A percentile compares a stretch with the other conserved stretches of the same genome.
phyloP scores from a whole-genome alignment of 1,140 invertebrate species.

The Triops cancriformis region DNA sequence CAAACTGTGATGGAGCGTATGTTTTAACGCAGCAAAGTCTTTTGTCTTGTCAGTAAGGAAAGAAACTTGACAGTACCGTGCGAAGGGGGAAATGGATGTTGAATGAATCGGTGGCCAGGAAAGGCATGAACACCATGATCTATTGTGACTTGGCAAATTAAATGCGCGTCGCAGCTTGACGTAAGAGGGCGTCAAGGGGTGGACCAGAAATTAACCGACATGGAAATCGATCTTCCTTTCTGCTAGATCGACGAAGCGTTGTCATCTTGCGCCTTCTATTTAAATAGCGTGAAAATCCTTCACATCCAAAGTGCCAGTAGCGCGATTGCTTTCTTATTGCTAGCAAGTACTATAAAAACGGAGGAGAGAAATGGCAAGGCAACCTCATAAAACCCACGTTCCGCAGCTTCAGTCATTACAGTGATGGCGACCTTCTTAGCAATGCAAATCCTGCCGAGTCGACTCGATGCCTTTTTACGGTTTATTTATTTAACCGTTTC shows the following conservation, averaged over 20 bases:
- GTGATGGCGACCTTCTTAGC: background rate
- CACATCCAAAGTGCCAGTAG: background rate
- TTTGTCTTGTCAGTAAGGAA: background rate
- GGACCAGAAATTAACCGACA: background rate
- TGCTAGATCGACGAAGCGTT: background rate
- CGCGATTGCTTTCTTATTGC: background rate
- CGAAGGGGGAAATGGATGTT: background rate
- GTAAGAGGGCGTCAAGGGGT: background rate
- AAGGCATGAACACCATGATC: background rate
- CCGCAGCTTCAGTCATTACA: background rate
- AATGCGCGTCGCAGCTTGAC: background rate
- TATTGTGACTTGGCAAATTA: constrained; percentile 5
- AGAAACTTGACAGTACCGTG: background rate
- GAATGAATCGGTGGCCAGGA: background rate
- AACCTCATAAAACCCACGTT: background rate
- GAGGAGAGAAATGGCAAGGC: background rate
- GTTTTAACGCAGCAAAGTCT: background rate
- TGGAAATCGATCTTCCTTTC: background rate
- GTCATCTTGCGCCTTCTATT: background rate
- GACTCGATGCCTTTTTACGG: background rate
- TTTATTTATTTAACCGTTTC: background rate
- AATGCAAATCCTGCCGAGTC: background rate
- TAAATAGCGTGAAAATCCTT: background rate
- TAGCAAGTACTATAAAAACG: background rate
- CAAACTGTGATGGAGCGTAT: background rate